These are phyloP conservation scores for Planococcus citri DNA, from an alignment of 1,140 invertebrate species.

Conservation along the genomic window DNA sequence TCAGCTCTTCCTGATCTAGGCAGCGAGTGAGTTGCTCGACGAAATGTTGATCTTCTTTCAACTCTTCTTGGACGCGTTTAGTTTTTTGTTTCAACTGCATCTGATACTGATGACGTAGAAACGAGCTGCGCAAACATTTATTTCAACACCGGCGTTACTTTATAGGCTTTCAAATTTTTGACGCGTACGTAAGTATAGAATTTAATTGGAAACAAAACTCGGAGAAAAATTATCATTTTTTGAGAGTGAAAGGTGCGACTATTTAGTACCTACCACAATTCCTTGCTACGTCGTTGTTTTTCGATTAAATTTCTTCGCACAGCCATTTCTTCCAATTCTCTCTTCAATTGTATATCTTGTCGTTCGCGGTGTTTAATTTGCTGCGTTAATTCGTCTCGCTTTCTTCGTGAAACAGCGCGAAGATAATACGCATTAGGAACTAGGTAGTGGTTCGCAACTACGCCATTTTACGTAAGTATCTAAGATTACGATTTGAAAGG, in stretches of 20 bases:
- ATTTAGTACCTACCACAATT: not conserved
- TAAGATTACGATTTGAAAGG: too few species aligned
- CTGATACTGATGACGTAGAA: conserved; percentile 12
- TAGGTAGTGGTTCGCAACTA: too few species aligned
- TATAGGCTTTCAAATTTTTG: too few species aligned
- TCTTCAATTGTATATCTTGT: not conserved
- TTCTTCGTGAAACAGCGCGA: not conserved
- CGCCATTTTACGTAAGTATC: too few species aligned
- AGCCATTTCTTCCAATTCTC: not conserved
- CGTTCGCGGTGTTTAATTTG: not conserved
- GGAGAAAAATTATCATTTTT: too few species aligned
- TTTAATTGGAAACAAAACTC: too few species aligned
- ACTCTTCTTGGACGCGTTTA: conserved; percentile 21
- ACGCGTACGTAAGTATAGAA: too few species aligned
- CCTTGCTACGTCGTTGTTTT: not conserved
- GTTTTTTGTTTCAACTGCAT: conserved; percentile 15
- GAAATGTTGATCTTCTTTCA: conserved; percentile 19
- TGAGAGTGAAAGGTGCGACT: too few species aligned
- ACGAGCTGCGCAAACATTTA: conserved; percentile 21
- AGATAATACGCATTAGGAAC: too few species aligned
- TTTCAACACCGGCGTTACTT: too few species aligned
- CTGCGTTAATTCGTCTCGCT: not conserved
- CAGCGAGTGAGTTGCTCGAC: not conserved
- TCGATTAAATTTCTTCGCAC: not conserved
- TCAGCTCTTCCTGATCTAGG: not conserved